These are phyloP conservation scores for Shargacucullia verbasci DNA, from an alignment of 2,888 invertebrate genomes.

Conservation along the genomic window DNA sequence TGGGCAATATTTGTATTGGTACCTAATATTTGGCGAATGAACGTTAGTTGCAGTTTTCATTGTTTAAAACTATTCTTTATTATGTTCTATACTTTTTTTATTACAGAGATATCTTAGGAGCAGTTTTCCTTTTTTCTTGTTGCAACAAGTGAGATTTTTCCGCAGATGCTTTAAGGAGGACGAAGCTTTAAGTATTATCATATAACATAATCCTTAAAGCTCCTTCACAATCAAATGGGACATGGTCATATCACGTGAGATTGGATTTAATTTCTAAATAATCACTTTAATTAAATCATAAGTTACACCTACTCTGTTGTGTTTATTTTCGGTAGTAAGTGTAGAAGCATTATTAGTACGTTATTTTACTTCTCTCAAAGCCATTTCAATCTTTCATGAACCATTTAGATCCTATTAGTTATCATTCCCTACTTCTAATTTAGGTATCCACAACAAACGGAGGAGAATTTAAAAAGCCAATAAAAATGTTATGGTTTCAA, in stretches of 20 bases:
- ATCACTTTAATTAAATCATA: not conserved
- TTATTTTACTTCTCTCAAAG: no score
- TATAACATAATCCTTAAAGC: no score
- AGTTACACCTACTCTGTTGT: not conserved
- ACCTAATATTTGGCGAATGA: not conserved
- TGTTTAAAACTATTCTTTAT: slow-evolving; percentile 35
- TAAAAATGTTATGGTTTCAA: slow-evolving; percentile 1
- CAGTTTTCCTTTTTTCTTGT: no score
- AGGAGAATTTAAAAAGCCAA: not conserved
- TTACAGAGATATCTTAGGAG: not conserved
- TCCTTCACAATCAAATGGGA: not conserved
- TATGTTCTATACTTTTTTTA: slow-evolving; percentile 21
- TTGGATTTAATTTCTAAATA: no score
- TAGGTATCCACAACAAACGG: not conserved
- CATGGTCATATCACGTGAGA: not conserved
- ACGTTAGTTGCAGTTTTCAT: slow-evolving; percentile 47
- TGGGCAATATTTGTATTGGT: slow-evolving; percentile 2
- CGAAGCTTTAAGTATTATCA: no score
- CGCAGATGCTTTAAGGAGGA: no score
- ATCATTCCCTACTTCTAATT: slow-evolving; percentile 23
- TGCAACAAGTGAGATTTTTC: no score
- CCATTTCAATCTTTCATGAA: slow-evolving; percentile 31
- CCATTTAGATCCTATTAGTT: slow-evolving; percentile 32
- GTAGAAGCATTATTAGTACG: no score
- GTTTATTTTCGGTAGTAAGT: no score